Base-by-base conservation (phyloP, 2,113 vertebrate species). In the Dolichallabes microphthalmus region DNA sequence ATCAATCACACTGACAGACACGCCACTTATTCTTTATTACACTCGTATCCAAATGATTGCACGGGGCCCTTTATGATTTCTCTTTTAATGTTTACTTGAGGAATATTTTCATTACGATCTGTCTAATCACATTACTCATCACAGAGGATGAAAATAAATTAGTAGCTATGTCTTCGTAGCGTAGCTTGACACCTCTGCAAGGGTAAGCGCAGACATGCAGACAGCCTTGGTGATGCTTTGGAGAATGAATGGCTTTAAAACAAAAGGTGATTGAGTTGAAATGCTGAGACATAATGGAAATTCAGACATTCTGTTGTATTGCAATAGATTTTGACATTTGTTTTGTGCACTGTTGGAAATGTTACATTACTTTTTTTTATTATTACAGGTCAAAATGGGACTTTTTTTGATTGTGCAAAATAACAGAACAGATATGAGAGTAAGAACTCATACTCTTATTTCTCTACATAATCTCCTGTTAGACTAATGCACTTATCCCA, bases 1-100 rank as follows among this genome's bases (percentile, higher is more conserved):
- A 94, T 95, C 93, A 94, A 93, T 94, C 93, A 93, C 89, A 86
- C 89, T 93, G 94, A 94, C 91, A 93, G 93, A 91, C 93, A 93
- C 80, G 15, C 57, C 85, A 87, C 82, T 83, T 73, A 83, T 90
- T 87, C 89, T 90, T 91, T 89, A 90, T 91, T 90, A 88, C 90
- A 80, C 64, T 74, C 86, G 77, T 88, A 90, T 90, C 85, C 86
- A 71, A 90, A 92, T 89, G 89, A 87, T 92, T 91, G 82, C 69
- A 64, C 87, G 55, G 64, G 83, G 82, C 60, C 77, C 77, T 87
- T 84, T 71, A 71, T 89, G 10, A 68, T 25, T 80, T 76, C 82
- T 87, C 53, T 57, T 87, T 88, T 91, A 82, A 91, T 83, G 87
- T 86, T 82, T 84, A 80, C 55, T 61, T 75, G 66, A 83, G 86